These are phyloP conservation scores for Gastrophryne carolinensis DNA, from an alignment of 2,797 vertebrate genomes.

Conservation along the genomic window DNA sequence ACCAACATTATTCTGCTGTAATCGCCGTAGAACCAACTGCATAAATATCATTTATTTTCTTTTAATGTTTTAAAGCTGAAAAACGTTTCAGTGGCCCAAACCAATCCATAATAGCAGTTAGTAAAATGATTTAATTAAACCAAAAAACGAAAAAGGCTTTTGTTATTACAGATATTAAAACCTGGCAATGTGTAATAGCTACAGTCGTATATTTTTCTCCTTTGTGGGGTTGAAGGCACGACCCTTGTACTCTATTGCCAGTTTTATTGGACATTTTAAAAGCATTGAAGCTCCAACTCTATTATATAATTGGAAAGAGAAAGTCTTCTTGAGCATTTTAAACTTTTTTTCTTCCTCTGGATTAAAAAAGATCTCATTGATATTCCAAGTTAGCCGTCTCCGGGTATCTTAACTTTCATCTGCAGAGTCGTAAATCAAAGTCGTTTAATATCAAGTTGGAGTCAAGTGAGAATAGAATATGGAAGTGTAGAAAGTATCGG, in stretches of 20 bases:
- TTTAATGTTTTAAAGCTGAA: too few relatives aligned
- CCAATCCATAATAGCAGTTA: too few relatives aligned
- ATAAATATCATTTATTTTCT: too few relatives aligned
- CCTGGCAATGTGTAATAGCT: neutral
- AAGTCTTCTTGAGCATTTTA: neutral
- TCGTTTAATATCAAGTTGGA: slow-evolving; percentile 44
- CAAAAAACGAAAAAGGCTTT: neutral
- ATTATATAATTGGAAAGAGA: slow-evolving; percentile 5
- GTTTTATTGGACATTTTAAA: slow-evolving; percentile 4
- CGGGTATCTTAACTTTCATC: slow-evolving; percentile 43
- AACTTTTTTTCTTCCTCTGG: neutral
- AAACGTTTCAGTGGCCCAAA: too few relatives aligned
- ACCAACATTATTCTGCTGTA: too few relatives aligned
- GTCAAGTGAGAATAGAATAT: slow-evolving; percentile 22
- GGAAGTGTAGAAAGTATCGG: neutral
- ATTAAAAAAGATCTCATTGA: slow-evolving; percentile 16
- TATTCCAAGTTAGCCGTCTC: neutral
- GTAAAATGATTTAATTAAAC: neutral
- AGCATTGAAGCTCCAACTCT: neutral
- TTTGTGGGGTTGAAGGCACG: neutral
- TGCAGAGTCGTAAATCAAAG: slow-evolving; percentile 48
- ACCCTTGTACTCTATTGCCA: neutral
- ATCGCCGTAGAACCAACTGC: too few relatives aligned
- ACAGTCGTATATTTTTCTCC: neutral
- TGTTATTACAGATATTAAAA: neutral